A percentile compares a stretch with the other conserved stretches of the same genome.
These are phyloP conservation scores for Malaclemys terrapin DNA, from an alignment of 2,113 vertebrate species.

Conservation along the genomic window DNA sequence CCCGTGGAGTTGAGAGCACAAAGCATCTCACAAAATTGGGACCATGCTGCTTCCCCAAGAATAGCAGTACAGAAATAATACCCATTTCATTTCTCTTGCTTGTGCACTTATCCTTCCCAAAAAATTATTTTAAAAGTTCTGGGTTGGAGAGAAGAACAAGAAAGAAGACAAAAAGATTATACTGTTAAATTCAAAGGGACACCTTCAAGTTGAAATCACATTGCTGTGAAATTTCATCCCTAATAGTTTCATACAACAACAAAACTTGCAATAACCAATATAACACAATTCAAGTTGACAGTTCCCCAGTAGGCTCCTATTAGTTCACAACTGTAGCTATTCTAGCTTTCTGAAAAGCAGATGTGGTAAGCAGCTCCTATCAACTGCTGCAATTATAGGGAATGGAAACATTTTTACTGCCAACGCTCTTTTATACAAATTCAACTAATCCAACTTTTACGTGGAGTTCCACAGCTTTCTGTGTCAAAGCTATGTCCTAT, in stretches of 20 bases:
- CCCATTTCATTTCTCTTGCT: neutral
- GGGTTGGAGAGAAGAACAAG: neutral
- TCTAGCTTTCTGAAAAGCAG: neutral
- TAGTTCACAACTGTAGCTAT: neutral
- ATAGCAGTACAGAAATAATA: neutral
- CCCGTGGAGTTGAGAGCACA: rapidly evolving
- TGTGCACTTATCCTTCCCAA: neutral
- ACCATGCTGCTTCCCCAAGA: neutral
- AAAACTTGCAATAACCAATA: neutral
- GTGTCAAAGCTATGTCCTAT: neutral
- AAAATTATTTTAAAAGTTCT: neutral
- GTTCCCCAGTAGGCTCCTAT: neutral
- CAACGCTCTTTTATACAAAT: neutral
- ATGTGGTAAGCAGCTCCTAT: neutral
- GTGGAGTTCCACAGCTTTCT: neutral
- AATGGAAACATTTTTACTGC: neutral
- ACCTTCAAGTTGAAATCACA: rapidly evolving
- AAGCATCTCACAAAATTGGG: neutral
- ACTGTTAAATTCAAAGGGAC: neutral
- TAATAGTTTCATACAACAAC: neutral
- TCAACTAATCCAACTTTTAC: neutral
- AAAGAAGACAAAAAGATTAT: rapidly evolving
- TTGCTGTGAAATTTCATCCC: neutral
- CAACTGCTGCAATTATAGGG: neutral
- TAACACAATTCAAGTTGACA: neutral